phyloP scores from a whole-genome alignment of 2,113 vertebrate species.

The Stegastes partitus region DNA sequence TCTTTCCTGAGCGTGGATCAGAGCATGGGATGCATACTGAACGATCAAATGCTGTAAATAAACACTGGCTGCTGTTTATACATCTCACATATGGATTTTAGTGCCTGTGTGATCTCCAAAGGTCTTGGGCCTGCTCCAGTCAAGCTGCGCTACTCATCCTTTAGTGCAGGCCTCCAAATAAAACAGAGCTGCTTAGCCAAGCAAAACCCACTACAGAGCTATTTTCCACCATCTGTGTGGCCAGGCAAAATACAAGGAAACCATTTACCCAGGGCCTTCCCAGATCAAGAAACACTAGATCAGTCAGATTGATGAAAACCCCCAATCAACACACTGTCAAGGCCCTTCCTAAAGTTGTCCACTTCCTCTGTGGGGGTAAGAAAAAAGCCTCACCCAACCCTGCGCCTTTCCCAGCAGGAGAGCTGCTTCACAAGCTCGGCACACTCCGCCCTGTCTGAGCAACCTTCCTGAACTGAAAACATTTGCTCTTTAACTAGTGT shows the following conservation, averaged over 20 bases:
- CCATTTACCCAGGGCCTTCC: constrained; percentile 76
- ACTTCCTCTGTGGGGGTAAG: constrained; percentile 59
- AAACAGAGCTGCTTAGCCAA: constrained; percentile 85
- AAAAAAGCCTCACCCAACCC: constrained; percentile 35
- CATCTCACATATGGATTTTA: constrained; percentile 78
- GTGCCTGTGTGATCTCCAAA: constrained; percentile 76
- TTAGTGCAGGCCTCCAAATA: constrained; percentile 86
- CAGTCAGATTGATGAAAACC: constrained; percentile 78
- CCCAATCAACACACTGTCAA: constrained; percentile 77
- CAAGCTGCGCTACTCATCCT: constrained; percentile 83
- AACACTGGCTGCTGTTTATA: constrained; percentile 76
- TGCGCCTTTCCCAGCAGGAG: constrained; percentile 34
- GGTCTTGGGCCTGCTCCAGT: constrained; percentile 69
- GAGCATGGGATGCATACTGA: constrained; percentile 43
- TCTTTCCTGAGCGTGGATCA: constrained; percentile 38
- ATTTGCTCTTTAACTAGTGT: constrained; percentile 42
- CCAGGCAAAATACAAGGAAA: constrained; percentile 88
- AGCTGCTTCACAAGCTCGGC: constrained; percentile 34
- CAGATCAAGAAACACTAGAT: constrained; percentile 70
- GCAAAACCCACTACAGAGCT: constrained; percentile 83
- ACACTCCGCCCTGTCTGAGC: constrained; percentile 38
- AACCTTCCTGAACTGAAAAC: constrained; percentile 53
- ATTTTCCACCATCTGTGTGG: constrained; percentile 86
- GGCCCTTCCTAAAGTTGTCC: constrained; percentile 70
- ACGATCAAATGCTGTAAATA: constrained; percentile 72